Percentiles rank a stretch among this genome's conserved stretches.
These are phyloP conservation scores for Myrmophylax atrothorax DNA, from an alignment of 2,113 vertebrate species.

Conservation along the genomic window DNA sequence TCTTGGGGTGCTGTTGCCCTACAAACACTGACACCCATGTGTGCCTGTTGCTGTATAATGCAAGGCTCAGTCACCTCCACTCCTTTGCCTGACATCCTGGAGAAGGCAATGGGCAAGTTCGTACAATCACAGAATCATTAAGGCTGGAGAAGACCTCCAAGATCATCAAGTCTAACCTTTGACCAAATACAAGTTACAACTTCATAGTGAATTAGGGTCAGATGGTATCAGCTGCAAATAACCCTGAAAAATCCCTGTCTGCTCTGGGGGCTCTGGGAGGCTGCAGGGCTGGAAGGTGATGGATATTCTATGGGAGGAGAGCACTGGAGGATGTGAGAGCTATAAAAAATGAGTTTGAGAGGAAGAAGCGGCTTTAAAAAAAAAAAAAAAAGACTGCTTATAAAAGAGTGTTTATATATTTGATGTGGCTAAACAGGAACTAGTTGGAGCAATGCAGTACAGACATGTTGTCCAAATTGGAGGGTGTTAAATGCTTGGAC, in stretches of 20 bases:
- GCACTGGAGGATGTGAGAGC: not conserved
- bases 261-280: not conserved
- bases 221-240: not conserved
- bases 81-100: not conserved
- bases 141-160: not conserved
- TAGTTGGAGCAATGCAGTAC: not conserved
- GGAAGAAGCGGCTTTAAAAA: not conserved
- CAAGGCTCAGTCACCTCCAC: not conserved
- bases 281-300: not conserved
- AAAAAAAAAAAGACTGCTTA: not conserved
- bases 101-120: not conserved
- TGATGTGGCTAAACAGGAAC: not conserved
- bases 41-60: not conserved
- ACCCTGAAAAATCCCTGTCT: not conserved
- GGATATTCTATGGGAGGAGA: not conserved
- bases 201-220: not conserved
- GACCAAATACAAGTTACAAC: not conserved
- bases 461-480: not conserved
- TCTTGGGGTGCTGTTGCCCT: not conserved
- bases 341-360: not conserved
- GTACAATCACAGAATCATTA: not conserved
- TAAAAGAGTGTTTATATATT: not conserved
- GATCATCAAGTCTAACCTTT: not conserved
- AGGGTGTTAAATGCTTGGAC: constrained; percentile 51
- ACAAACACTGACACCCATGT: not conserved